phyloP scores from a whole-genome alignment of 2,797 vertebrate genomes.

The Taenioides sp. region DNA sequence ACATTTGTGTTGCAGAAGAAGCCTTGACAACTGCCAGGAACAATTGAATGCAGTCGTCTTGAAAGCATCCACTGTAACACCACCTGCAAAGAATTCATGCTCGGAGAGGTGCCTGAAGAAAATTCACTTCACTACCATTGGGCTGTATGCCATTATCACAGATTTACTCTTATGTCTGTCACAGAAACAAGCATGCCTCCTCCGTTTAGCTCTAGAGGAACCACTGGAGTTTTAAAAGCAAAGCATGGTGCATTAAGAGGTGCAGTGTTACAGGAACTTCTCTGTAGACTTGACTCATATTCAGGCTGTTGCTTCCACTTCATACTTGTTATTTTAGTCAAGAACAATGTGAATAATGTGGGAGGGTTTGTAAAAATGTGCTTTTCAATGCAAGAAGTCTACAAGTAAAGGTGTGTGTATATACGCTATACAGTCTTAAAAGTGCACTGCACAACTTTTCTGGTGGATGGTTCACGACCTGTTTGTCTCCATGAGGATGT shows the following conservation, averaged over 20 bases:
- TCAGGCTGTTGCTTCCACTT: slow-evolving; percentile 16
- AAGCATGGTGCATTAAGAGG: slow-evolving; percentile 11
- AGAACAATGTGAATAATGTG: slow-evolving; percentile 1
- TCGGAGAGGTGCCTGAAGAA: slow-evolving; percentile 36
- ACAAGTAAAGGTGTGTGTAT: background rate
- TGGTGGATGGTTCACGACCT: too few relatives aligned
- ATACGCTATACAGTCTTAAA: too few relatives aligned
- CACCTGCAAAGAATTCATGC: slow-evolving; percentile 49
- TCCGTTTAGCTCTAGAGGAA: slow-evolving; percentile 29
- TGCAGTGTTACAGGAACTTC: slow-evolving; percentile 8
- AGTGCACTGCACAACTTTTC: too few relatives aligned
- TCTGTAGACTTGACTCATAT: slow-evolving; percentile 11
- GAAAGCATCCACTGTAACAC: slow-evolving; percentile 53
- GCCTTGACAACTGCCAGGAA: slow-evolving; percentile 73
- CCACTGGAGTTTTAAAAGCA: slow-evolving; percentile 14
- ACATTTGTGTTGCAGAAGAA: slow-evolving; percentile 61
- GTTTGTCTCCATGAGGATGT: too few relatives aligned
- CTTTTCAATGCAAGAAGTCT: background rate
- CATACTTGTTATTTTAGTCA: slow-evolving; percentile 9
- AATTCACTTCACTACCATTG: slow-evolving; percentile 34
- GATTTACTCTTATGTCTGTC: slow-evolving; percentile 59
- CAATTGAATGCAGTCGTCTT: slow-evolving; percentile 65
- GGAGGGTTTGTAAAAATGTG: background rate
- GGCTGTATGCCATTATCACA: slow-evolving; percentile 47
- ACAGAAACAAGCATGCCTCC: slow-evolving; percentile 42